These are phyloP conservation scores for Ophiothrix spiculata DNA, from an alignment of 35 echinoderm and acorn worm species.

Conservation along the genomic window DNA sequence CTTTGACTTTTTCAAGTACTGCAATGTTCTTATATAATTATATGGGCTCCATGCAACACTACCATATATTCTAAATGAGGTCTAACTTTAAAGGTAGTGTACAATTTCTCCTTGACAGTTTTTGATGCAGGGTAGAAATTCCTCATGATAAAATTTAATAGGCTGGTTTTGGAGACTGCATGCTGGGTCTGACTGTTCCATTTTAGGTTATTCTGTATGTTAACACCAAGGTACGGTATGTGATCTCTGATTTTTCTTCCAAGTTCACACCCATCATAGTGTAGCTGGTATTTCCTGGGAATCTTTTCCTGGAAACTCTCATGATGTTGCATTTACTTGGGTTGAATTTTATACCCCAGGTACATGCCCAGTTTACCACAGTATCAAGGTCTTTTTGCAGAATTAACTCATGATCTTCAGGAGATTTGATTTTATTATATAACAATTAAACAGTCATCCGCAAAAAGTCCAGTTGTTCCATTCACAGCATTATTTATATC, in stretches of 20 bases:
- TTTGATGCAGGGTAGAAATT: slow-evolving; percentile 27
- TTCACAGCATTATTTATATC: slow-evolving; percentile 5
- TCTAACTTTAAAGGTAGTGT: neutral
- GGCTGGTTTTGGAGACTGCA: neutral
- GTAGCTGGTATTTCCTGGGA: slow-evolving; percentile 25
- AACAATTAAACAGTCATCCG: slow-evolving; percentile 40
- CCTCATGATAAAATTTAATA: slow-evolving; percentile 19
- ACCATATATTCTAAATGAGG: slow-evolving; percentile 15
- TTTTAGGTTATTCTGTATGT: slow-evolving; percentile 33
- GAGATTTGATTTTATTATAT: slow-evolving; percentile 10
- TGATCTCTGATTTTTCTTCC: slow-evolving; percentile 26
- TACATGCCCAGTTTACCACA: slow-evolving; percentile 14
- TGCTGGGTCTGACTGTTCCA: slow-evolving; percentile 8
- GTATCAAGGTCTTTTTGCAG: slow-evolving; percentile 33
- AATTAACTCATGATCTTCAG: neutral
- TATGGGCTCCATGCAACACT: slow-evolving; percentile 33
- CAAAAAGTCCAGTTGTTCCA: slow-evolving; percentile 22
- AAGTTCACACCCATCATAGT: slow-evolving; percentile 24
- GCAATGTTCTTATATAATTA: no score
- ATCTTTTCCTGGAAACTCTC: slow-evolving; percentile 39
- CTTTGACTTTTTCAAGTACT: no score
- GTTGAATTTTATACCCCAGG: slow-evolving; percentile 38
- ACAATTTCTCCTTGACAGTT: slow-evolving; percentile 31
- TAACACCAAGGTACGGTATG: slow-evolving; percentile 35
- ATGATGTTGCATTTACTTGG: slow-evolving; percentile 39